Conservation (phyloP, 64 coral and sea anemone genomes). For the Actinia tenebrosa region DNA sequence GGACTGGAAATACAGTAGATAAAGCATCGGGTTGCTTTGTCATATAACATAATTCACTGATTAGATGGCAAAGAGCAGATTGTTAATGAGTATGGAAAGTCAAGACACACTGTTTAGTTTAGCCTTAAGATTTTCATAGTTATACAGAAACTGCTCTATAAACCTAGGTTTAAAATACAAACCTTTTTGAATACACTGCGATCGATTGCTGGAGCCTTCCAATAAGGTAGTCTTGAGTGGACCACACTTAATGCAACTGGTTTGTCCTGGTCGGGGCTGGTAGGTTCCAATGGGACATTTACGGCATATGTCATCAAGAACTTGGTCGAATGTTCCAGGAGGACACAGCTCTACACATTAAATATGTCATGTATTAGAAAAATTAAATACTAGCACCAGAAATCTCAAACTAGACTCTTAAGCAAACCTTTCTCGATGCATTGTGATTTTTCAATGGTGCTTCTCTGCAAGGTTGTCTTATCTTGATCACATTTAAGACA, state of each 20-base stretch:
- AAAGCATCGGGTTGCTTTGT: too few species aligned
- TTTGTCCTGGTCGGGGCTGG: neutral
- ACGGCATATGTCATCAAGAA: neutral
- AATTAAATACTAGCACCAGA: neutral
- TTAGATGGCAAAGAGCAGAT: too few species aligned
- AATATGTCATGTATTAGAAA: neutral
- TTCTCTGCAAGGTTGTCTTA: neutral
- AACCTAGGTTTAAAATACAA: too few species aligned
- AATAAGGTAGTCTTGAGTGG: neutral
- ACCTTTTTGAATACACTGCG: slow-evolving; percentile 7
- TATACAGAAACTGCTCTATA: too few species aligned
- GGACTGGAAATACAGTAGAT: too few species aligned
- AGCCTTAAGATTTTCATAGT: too few species aligned
- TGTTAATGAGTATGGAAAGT: too few species aligned
- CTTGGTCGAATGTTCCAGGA: neutral
- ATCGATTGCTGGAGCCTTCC: neutral
- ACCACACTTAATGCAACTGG: neutral
- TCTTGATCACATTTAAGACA: neutral
- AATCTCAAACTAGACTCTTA: neutral
- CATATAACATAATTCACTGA: too few species aligned
- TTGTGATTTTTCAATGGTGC: neutral
- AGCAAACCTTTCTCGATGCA: slow-evolving; percentile 10
- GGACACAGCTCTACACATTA: neutral
- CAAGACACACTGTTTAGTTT: too few species aligned
- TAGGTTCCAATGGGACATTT: slow-evolving; percentile 18